phyloP scores from a whole-genome alignment of 2,113 vertebrate species.

The Cromileptes altivelis region DNA sequence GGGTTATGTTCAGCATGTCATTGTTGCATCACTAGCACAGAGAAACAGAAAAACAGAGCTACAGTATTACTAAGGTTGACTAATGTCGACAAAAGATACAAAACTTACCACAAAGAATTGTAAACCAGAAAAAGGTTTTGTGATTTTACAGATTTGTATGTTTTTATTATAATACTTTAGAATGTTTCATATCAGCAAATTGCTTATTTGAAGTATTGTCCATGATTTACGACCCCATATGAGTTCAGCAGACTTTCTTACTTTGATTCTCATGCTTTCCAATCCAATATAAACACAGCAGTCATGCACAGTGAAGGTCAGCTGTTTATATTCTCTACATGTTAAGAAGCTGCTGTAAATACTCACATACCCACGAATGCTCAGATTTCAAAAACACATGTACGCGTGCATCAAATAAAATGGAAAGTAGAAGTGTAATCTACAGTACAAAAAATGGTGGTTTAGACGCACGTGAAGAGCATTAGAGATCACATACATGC shows the following conservation, averaged over 20 bases:
- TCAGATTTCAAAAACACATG: slow-evolving; percentile 57
- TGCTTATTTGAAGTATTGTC: slow-evolving; percentile 35
- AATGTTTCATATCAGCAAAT: slow-evolving; percentile 37
- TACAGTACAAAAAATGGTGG: background rate
- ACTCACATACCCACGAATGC: slow-evolving; percentile 24
- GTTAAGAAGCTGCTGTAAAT: slow-evolving; percentile 39
- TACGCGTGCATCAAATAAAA: background rate
- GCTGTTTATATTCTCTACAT: slow-evolving; percentile 48
- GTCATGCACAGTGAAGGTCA: slow-evolving; percentile 50
- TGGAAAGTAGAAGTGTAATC: background rate
- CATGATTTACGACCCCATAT: slow-evolving; percentile 69
- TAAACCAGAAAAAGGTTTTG: too few relatives aligned
- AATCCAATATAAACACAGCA: slow-evolving; percentile 68
- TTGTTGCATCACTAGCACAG: background rate
- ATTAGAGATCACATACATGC: background rate
- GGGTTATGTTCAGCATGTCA: background rate
- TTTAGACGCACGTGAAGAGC: background rate
- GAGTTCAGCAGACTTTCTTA: slow-evolving; percentile 43
- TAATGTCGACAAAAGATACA: too few relatives aligned
- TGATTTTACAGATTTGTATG: background rate
- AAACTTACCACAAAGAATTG: too few relatives aligned
- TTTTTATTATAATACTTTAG: slow-evolving; percentile 38
- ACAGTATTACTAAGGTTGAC: background rate
- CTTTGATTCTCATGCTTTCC: slow-evolving; percentile 54
- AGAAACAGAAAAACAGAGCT: background rate